Evolutionary conservation across 1,140 invertebrate genomes (phyloP).

Genomic region (Aricia agestis): DNA sequence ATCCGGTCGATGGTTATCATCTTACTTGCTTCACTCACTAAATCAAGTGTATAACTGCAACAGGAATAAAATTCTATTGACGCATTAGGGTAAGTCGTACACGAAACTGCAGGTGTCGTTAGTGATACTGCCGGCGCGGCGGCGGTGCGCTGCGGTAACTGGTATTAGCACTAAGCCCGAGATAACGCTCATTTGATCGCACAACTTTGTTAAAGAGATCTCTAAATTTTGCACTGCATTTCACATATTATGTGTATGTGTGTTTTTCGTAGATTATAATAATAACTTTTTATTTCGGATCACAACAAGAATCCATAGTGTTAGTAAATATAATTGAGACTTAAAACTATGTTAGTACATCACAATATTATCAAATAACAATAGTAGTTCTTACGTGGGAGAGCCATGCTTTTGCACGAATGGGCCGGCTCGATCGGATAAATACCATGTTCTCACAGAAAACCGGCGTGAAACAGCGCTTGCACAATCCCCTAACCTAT

Average conservation of each 20-base stretch:
- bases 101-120: conserved; percentile 15
- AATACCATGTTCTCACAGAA: too few relatives aligned
- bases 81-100: conserved; percentile 10
- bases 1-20: neutral
- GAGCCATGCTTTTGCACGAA: too few relatives aligned
- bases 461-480: too few relatives aligned
- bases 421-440: too few relatives aligned
- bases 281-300: too few relatives aligned
- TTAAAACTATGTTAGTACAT: too few relatives aligned
- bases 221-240: conserved; percentile 54
- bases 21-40: neutral
- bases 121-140: conserved; percentile 30
- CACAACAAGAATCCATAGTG: too few relatives aligned
- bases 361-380: too few relatives aligned
- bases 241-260: neutral
- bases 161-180: conserved; percentile 34
- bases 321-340: too few relatives aligned
- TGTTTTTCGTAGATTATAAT: neutral
- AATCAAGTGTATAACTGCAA: neutral
- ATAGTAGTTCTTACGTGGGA: too few relatives aligned
- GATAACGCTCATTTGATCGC: conserved; percentile 50
- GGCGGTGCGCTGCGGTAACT: conserved; percentile 30
- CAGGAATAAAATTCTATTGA: conserved; percentile 22
- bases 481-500: too few relatives aligned
- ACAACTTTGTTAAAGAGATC: conserved; percentile 53